phyloP scores from a whole-genome alignment of 2,113 vertebrate genomes.

The Sylvilagus bachmani region DNA sequence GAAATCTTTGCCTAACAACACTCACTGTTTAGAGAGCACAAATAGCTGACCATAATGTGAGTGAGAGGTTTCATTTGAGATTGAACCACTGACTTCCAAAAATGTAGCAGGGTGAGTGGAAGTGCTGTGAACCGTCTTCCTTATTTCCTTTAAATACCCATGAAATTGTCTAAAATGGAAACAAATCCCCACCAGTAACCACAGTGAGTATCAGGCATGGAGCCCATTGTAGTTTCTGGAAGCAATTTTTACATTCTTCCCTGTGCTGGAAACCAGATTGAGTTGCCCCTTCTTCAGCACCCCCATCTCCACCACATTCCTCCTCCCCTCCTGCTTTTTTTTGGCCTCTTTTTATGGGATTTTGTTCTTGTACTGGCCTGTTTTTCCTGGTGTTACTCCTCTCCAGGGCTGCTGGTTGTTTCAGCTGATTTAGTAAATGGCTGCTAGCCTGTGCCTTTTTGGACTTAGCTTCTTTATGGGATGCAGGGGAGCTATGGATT shows the following conservation, averaged over 20 bases:
- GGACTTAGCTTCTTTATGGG: background rate
- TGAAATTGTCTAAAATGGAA: conserved; percentile 66
- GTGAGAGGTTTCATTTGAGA: conserved; percentile 38
- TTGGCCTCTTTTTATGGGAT: background rate
- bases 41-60: background rate
- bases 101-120: conserved; percentile 34
- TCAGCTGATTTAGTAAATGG: background rate
- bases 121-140: conserved; percentile 37
- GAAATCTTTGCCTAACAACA: conserved; percentile 61
- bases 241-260: conserved; percentile 5
- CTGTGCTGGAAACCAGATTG: background rate
- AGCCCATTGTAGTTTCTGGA: conserved; percentile 30
- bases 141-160: conserved; percentile 64
- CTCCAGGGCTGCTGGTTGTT: background rate
- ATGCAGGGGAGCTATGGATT: background rate
- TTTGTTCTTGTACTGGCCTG: background rate
- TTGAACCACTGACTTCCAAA: conserved; percentile 52
- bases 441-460: background rate
- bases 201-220: background rate
- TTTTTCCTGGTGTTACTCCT: background rate
- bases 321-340: background rate
- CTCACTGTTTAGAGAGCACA: conserved; percentile 17
- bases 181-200: conserved; percentile 38
- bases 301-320: fast-evolving
- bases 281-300: background rate